These are phyloP conservation scores for Anaspis maculata DNA, from an alignment of 2,888 invertebrate genomes.

Conservation along the genomic window DNA sequence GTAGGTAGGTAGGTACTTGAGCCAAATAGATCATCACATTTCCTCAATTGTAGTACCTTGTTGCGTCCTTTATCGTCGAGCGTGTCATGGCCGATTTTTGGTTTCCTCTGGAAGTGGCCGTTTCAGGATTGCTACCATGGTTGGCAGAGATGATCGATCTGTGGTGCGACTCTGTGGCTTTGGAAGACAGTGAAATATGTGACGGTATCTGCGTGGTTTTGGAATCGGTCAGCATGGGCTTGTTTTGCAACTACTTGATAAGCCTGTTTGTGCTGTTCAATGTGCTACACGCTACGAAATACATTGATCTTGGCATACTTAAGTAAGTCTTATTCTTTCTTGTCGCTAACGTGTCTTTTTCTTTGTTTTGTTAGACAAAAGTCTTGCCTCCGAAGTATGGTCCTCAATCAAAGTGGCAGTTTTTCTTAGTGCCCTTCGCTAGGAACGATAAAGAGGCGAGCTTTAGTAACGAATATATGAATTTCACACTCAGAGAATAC, in stretches of 20 bases:
- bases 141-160: slow-evolving; percentile 25
- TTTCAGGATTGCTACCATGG: slow-evolving; percentile 21
- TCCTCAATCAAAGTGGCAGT: no score
- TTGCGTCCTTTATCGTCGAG: slow-evolving; percentile 33
- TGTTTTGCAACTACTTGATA: slow-evolving; percentile 28
- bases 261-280: slow-evolving; percentile 27
- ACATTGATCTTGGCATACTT: slow-evolving; percentile 22
- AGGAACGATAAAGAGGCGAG: not conserved
- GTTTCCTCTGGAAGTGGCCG: slow-evolving; percentile 33
- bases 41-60: slow-evolving; percentile 27
- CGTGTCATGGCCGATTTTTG: slow-evolving; percentile 35
- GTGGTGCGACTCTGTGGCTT: no score
- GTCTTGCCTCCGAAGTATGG: no score
- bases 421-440: not conserved
- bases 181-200: no score
- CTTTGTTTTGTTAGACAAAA: not conserved
- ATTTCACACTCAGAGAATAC: no score
- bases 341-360: not conserved
- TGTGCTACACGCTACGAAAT: slow-evolving; percentile 24
- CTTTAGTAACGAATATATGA: no score
- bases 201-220: slow-evolving; percentile 21
- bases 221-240: slow-evolving; percentile 20
- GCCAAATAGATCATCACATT: not conserved
- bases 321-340: slow-evolving; percentile 15
- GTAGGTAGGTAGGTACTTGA: no score